A percentile compares a stretch with the other conserved stretches of the same genome.
Evolutionary conservation across 2,888 invertebrate genomes (phyloP).

Genomic region (Dryobota labecula): DNA sequence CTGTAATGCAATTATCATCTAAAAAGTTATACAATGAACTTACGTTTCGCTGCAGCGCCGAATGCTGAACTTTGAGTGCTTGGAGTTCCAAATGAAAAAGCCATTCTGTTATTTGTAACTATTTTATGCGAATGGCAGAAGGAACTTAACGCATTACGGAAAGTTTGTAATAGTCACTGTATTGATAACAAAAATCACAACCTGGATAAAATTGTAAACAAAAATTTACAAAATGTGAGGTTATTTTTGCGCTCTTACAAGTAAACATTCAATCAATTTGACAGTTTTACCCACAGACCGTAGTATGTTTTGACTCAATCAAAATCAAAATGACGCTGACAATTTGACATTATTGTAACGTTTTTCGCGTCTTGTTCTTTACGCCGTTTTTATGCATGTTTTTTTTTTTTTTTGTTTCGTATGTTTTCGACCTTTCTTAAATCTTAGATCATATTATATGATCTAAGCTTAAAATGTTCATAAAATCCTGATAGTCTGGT

Average conservation of each 20-base stretch:
- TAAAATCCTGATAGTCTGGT: background rate
- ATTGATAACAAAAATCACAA: background rate
- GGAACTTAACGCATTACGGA: slow-evolving; percentile 21
- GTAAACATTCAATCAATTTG: slow-evolving; percentile 27
- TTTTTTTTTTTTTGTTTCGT: background rate
- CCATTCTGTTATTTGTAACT: slow-evolving; percentile 71
- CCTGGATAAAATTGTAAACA: slow-evolving; percentile 27
- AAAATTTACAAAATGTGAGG: slow-evolving; percentile 24
- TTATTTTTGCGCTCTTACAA: slow-evolving; percentile 13
- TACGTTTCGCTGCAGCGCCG: slow-evolving; percentile 91
- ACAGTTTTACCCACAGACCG: too few species aligned
- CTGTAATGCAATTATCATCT: background rate
- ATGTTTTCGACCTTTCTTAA: too few species aligned
- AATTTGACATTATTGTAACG: background rate
- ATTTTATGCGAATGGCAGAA: background rate
- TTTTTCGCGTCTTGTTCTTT: too few species aligned
- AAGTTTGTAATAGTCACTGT: background rate
- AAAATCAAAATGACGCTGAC: background rate
- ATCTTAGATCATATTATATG: too few species aligned
- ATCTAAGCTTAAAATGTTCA: background rate
- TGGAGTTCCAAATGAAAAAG: slow-evolving; percentile 84
- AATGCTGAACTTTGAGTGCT: slow-evolving; percentile 82
- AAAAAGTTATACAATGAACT: slow-evolving; percentile 67
- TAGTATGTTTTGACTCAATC: background rate
- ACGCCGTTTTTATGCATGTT: too few species aligned